Base-by-base conservation (phyloP, 2,113 vertebrate genomes). In the Gymnorhina tibicen region DNA sequence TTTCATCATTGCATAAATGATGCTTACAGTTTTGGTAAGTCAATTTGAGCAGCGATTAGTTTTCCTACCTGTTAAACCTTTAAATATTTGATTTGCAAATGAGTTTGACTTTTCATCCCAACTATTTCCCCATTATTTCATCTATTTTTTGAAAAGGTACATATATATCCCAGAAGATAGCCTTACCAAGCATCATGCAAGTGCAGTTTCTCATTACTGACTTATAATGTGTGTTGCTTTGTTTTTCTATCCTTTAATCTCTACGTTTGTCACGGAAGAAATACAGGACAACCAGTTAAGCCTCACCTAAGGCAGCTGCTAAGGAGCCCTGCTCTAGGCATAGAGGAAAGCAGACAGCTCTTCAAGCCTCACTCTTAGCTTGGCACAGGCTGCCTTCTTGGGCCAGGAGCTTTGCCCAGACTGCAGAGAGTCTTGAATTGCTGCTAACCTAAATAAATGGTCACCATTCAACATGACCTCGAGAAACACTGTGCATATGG, bases 21-120 rank as follows among this genome's bases (percentile, higher is more conserved):
- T n/a, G 83, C 83, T 91, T 52, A 73, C 72, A 77, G 44, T 41
- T 91, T 60, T 30, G 24, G 37, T 76, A 80, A 91, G 78, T 83
- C 62, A 93, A 37, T 86, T 58, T 90, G 63, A 92, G 55, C 39
- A 88, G 63, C 3, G 37, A 69, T 91, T 83, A 93, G 32, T 85
- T 92, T 82, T 72, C 19, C 53, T 79, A 39, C 76, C 63, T 63
- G 41, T 69, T 87, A 87, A 76, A 84, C n/a, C 50, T 91, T 66
- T 78, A 83, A 89, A 91, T 75, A 76, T 72, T 94, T 93, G 75
- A 73, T 76, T 92, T 92, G 70, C n/a, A 93, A 91, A 81, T 64
- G 28, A 11, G 26, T 66, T 37, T 67, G 83, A 80, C 62, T 77
- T 86, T 67, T 62, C 26, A 76, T 91, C 35, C 50, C 58, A 89